Conservation (phyloP, 2,888 invertebrate genomes). For the Drosophila demipolita region DNA sequence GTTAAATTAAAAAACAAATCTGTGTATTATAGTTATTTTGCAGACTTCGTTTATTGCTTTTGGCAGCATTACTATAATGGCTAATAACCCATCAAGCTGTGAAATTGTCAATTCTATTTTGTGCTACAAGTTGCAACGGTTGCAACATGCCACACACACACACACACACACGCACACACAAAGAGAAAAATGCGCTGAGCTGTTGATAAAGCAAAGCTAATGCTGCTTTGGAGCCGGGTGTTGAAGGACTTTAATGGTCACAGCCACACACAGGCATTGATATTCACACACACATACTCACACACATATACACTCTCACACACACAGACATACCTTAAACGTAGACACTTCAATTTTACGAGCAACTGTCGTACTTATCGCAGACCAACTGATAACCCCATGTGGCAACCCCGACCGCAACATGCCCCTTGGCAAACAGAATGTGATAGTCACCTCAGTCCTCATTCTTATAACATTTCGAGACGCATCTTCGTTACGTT, state of each 20-base stretch:
- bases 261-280: constrained; percentile 21
- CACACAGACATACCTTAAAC: constrained; percentile 15
- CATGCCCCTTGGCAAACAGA: neutral
- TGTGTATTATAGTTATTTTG: neutral
- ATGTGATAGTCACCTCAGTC: constrained; percentile 36
- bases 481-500: constrained; percentile 55
- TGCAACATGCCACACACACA: constrained; percentile 30
- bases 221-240: constrained; percentile 38
- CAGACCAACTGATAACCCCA: constrained; percentile 38
- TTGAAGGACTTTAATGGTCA: constrained; percentile 34
- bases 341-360: constrained; percentile 58
- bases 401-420: constrained; percentile 11
- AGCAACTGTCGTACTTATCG: constrained; percentile 54
- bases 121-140: constrained; percentile 43
- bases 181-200: constrained; percentile 42
- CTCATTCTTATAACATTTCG: constrained; percentile 29
- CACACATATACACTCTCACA: constrained; percentile 12
- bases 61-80: constrained; percentile 16
- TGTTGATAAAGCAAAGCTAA: constrained; percentile 52
- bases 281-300: constrained; percentile 3
- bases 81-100: constrained; percentile 33
- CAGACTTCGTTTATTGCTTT: constrained; percentile 3
- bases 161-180: constrained; percentile 4
- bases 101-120: constrained; percentile 37
- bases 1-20: neutral